These are phyloP conservation scores for Numida meleagris DNA, from an alignment of 2,113 vertebrate genomes.

Conservation along the genomic window DNA sequence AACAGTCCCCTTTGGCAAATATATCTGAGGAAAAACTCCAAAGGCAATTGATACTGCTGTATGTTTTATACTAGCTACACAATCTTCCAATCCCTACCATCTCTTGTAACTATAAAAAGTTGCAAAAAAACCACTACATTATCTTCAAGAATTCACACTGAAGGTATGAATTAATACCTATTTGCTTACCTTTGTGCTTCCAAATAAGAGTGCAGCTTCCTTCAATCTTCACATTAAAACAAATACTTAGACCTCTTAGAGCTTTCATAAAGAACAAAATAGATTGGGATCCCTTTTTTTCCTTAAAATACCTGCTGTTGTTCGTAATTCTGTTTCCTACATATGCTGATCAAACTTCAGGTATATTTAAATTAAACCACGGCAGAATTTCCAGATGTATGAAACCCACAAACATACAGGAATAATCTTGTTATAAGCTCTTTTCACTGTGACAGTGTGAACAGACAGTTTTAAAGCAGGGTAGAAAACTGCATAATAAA, in stretches of 20 bases:
- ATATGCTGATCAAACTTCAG: background rate
- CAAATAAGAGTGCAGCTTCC: background rate
- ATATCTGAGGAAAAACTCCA: background rate
- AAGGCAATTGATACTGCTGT: background rate
- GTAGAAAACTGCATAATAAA: background rate
- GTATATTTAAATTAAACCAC: background rate
- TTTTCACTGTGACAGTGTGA: background rate
- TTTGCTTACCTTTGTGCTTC: background rate
- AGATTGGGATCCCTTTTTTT: background rate
- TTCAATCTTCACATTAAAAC: background rate
- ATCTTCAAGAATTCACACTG: background rate
- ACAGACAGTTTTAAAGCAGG: background rate
- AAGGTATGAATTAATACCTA: background rate
- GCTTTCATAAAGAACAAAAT: background rate
- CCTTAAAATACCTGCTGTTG: background rate
- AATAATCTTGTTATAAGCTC: background rate
- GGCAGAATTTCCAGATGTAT: background rate
- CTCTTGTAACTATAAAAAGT: background rate
- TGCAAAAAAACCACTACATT: background rate
- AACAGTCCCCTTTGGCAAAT: background rate
- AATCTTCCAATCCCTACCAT: background rate
- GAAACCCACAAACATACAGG: background rate
- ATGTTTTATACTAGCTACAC: background rate
- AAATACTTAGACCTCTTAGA: background rate
- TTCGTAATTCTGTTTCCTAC: background rate